Percentiles rank a stretch among this genome's conserved stretches.
Evolutionary conservation across 2,797 vertebrate genomes (phyloP).

Genomic region (Strix occidentalis): DNA sequence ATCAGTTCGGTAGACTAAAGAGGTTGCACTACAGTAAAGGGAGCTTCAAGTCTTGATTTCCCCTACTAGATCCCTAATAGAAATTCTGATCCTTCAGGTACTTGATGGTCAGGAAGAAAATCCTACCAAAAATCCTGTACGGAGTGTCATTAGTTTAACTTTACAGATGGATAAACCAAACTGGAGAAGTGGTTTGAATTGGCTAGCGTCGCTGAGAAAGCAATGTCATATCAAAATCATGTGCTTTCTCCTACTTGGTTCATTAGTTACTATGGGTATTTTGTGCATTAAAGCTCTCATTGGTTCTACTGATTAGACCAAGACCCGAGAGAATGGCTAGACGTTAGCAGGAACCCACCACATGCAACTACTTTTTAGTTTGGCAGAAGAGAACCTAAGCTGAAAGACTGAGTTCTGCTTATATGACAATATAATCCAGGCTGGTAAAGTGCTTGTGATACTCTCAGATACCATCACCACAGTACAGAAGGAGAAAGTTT

Average conservation of each 20-base stretch:
- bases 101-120: background rate
- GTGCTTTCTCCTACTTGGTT: background rate
- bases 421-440: background rate
- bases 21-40: background rate
- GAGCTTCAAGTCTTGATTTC: background rate
- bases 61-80: background rate
- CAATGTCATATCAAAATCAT: background rate
- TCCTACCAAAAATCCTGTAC: background rate
- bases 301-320: background rate
- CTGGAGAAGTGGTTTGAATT: background rate
- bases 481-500: background rate
- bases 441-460: background rate
- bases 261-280: background rate
- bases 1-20: background rate
- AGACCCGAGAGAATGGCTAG: background rate
- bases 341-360: background rate
- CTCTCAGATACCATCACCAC: background rate
- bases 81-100: background rate
- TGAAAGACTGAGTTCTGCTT: background rate
- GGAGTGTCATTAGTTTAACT: background rate
- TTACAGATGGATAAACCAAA: background rate
- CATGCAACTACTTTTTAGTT: background rate
- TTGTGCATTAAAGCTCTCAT: background rate
- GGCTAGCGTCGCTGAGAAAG: background rate
- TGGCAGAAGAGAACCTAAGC: background rate